These are phyloP conservation scores for Zele albiditarsus DNA, from an alignment of 2,888 invertebrate species.

Conservation along the genomic window DNA sequence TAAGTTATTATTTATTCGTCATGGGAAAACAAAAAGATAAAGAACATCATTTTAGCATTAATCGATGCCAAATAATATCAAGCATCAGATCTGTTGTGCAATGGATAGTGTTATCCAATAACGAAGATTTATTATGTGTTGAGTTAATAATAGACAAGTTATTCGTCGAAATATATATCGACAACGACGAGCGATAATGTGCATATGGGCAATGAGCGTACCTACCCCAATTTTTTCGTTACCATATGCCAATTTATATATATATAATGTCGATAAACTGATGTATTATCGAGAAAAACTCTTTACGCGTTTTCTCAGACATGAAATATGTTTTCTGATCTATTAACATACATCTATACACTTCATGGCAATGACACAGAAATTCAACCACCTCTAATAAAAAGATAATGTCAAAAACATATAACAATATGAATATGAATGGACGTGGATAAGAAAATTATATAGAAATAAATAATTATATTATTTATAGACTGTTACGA, in stretches of 20 bases:
- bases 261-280: constrained; percentile 20
- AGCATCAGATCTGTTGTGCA: constrained; percentile 4
- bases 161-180: constrained; percentile 16
- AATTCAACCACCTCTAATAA: not conserved
- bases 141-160: not conserved
- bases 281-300: constrained; percentile 19
- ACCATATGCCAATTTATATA: constrained; percentile 39
- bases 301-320: constrained; percentile 10
- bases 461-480: constrained; percentile 33
- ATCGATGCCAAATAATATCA: not conserved
- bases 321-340: constrained; percentile 33
- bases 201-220: not conserved
- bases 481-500: constrained; percentile 40
- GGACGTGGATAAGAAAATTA: not conserved
- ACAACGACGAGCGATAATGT: not conserved
- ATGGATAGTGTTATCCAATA: not conserved
- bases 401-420: not conserved
- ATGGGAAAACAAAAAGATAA: not conserved
- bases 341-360: constrained; percentile 21
- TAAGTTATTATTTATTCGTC: constrained; percentile 61
- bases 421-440: constrained; percentile 3
- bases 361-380: not conserved
- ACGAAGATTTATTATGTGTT: not conserved
- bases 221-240: constrained; percentile 31
- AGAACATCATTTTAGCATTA: not conserved